A percentile compares a stretch with the other conserved stretches of the same genome.
Conservation (phyloP, 1,140 invertebrate genomes). For the Sarcophaga peregrina region DNA sequence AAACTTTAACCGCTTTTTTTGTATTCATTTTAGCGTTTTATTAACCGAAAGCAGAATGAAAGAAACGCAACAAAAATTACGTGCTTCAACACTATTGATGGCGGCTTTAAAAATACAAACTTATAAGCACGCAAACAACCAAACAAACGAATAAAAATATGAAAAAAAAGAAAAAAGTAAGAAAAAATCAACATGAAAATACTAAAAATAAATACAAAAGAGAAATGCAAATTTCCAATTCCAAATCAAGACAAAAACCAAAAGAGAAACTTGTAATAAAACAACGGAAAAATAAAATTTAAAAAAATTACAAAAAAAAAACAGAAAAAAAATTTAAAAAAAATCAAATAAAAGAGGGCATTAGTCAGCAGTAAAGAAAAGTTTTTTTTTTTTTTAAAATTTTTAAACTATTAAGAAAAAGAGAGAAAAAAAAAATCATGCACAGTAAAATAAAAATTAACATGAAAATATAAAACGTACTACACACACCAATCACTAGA, state of each 20-base stretch:
- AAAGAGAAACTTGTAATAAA: background rate
- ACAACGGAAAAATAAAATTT: too few species aligned
- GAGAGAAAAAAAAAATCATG: background rate
- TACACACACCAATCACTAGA: background rate
- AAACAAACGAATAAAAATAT: too few species aligned
- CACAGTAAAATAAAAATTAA: slow-evolving; percentile 7
- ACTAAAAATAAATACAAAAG: background rate
- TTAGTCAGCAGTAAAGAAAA: background rate
- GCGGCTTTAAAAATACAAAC: slow-evolving; percentile 6
- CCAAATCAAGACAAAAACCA: background rate
- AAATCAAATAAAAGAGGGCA: background rate
- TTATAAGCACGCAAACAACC: background rate
- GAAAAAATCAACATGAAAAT: too few species aligned
- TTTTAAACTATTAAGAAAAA: background rate
- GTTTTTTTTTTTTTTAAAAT: background rate
- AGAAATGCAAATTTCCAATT: slow-evolving; percentile 7
- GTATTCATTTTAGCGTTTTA: background rate
- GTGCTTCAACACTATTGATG: background rate
- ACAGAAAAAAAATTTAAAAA: background rate
- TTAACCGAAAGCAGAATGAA: background rate
- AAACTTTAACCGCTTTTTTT: slow-evolving; percentile 5
- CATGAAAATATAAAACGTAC: background rate
- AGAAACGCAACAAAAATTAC: slow-evolving; percentile 8
- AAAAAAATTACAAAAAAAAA: background rate
- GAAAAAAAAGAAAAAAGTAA: background rate